Evolutionary conservation across 2,113 vertebrate species (phyloP).

Genomic region (Engraulis encrasicolus): DNA sequence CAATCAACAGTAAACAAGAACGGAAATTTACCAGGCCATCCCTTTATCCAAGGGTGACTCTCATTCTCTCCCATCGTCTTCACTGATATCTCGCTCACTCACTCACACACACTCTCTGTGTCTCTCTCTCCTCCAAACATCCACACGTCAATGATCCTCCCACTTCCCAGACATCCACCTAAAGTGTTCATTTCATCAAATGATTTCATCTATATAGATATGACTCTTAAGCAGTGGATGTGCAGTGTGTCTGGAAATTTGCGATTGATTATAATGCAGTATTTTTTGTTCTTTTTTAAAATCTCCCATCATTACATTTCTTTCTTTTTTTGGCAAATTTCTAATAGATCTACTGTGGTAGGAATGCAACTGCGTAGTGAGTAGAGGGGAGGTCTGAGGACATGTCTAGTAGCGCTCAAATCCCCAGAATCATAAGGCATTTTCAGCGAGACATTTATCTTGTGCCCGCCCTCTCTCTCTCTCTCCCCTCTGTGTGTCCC

Average conservation of each 20-base stretch:
- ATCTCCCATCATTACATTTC: slow-evolving; percentile 37
- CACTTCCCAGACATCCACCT: not conserved
- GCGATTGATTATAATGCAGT: slow-evolving; percentile 45
- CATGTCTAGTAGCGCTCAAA: not conserved
- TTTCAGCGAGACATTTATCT: not conserved
- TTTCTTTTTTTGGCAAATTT: slow-evolving; percentile 52
- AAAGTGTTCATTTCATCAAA: slow-evolving; percentile 23
- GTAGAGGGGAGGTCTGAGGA: slow-evolving; percentile 6
- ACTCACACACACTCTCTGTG: not conserved
- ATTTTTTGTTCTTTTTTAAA: slow-evolving; percentile 50
- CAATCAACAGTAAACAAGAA: slow-evolving; percentile 64
- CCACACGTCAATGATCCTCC: not conserved
- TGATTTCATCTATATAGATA: slow-evolving; percentile 57
- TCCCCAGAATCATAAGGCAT: not conserved
- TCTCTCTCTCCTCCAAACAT: slow-evolving; percentile 10
- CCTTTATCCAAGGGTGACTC: slow-evolving; percentile 59
- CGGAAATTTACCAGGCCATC: slow-evolving; percentile 13
- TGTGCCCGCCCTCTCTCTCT: not conserved
- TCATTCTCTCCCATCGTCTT: slow-evolving; percentile 44
- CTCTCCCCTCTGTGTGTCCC: not conserved
- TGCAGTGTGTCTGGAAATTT: slow-evolving; percentile 46
- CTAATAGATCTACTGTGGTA: slow-evolving; percentile 44
- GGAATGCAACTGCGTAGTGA: slow-evolving; percentile 10
- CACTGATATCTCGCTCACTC: not conserved
- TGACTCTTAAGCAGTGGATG: slow-evolving; percentile 51